These are phyloP conservation scores for Drosophila ustulata DNA, from an alignment of 2,888 invertebrate genomes.

Conservation along the genomic window DNA sequence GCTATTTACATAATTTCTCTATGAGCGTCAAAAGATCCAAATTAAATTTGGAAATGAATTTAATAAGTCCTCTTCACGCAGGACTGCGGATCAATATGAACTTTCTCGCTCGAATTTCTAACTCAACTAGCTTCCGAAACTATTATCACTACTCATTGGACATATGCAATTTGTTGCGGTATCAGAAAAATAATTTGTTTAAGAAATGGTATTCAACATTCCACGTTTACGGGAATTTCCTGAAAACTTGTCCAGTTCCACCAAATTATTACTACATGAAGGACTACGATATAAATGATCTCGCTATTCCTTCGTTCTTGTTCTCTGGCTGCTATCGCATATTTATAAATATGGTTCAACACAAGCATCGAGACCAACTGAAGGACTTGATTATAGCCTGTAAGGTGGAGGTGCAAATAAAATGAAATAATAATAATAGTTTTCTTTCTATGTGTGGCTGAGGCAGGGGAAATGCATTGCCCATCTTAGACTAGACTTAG, in stretches of 20 bases:
- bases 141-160: slow-evolving; percentile 62
- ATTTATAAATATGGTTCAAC: slow-evolving; percentile 40
- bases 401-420: slow-evolving; percentile 44
- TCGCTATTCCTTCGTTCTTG: slow-evolving; percentile 50
- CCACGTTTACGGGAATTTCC: slow-evolving; percentile 60
- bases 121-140: slow-evolving; percentile 22
- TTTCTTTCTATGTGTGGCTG: too few relatives aligned
- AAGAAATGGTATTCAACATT: slow-evolving; percentile 56
- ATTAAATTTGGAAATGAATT: slow-evolving; percentile 30
- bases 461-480: too few relatives aligned
- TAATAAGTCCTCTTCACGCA: slow-evolving; percentile 12
- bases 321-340: slow-evolving; percentile 49
- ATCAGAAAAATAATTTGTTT: slow-evolving; percentile 45
- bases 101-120: slow-evolving; percentile 24
- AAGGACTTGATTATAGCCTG: slow-evolving; percentile 44
- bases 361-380: background rate
- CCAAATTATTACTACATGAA: slow-evolving; percentile 49
- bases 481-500: too few relatives aligned
- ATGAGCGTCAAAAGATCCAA: background rate
- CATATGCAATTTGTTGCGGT: slow-evolving; percentile 59
- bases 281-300: slow-evolving; percentile 38
- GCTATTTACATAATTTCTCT: slow-evolving; percentile 34
- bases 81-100: slow-evolving; percentile 50
- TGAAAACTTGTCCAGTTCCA: slow-evolving; percentile 56
- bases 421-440: slow-evolving; percentile 17